Evolutionary conservation across 2,888 invertebrate genomes (phyloP).

Genomic region (Nephrotoma flavescens): DNA sequence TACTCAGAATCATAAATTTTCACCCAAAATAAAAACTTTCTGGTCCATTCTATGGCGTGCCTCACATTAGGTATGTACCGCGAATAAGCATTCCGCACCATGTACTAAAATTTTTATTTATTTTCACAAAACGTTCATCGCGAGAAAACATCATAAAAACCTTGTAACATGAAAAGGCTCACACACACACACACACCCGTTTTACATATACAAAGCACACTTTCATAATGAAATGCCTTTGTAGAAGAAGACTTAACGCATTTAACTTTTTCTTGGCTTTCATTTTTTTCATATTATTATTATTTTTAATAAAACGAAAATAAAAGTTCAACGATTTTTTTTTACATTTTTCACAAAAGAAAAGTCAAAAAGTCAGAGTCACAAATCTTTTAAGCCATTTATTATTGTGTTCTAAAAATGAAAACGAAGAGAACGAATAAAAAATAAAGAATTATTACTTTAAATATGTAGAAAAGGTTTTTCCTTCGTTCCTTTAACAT

Average conservation of each 20-base stretch:
- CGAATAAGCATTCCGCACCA: not conserved
- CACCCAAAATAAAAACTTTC: not conserved
- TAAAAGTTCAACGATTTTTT: not conserved
- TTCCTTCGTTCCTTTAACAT: not conserved
- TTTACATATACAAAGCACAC: not conserved
- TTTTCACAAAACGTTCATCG: not conserved
- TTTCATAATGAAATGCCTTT: not conserved
- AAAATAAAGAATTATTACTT: not conserved
- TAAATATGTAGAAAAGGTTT: constrained; percentile 1
- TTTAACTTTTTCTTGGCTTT: not conserved
- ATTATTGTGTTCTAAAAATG: constrained; percentile 2
- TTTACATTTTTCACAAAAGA: not conserved
- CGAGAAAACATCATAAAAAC: not conserved
- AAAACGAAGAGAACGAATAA: not conserved
- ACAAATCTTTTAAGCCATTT: constrained; percentile 4
- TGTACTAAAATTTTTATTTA: not conserved
- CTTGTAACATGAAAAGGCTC: not conserved
- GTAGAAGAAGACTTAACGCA: not conserved
- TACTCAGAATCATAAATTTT: not conserved
- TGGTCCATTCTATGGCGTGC: not conserved
- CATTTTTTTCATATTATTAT: not conserved
- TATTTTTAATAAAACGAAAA: not conserved
- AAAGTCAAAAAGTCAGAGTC: constrained; percentile 4
- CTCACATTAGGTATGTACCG: too few species aligned
- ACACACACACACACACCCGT: not conserved